Percentiles rank a stretch among this genome's conserved stretches.
These are phyloP conservation scores for Chaetodon auriga DNA, from an alignment of 2,113 vertebrate species.

Conservation along the genomic window DNA sequence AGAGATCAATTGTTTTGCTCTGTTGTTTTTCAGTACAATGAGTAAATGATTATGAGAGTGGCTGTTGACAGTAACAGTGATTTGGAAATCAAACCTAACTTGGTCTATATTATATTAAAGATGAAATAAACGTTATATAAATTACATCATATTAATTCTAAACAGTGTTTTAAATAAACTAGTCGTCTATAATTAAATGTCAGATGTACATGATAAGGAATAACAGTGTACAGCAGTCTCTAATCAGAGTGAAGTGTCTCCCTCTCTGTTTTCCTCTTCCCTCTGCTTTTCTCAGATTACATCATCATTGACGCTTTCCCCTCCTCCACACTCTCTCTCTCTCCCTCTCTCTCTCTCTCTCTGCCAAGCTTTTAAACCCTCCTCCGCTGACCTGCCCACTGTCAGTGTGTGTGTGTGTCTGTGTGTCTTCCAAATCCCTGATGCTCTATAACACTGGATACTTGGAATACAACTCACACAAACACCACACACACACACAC, in stretches of 20 bases:
- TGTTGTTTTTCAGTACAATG: too few relatives aligned
- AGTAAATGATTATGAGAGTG: background rate
- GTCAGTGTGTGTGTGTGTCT: slow-evolving; percentile 1
- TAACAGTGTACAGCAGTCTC: background rate
- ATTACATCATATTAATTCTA: background rate
- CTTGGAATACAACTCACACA: slow-evolving; percentile 41
- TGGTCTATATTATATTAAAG: background rate
- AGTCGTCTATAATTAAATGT: background rate
- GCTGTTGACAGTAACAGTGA: background rate
- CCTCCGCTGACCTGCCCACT: slow-evolving; percentile 61
- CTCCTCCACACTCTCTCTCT: slow-evolving; percentile 49
- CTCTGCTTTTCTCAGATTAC: slow-evolving; percentile 61
- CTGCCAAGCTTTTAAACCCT: slow-evolving; percentile 67
- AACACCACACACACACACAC: slow-evolving; percentile 15
- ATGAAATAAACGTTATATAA: background rate
- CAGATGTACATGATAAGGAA: background rate
- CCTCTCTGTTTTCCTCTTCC: slow-evolving; percentile 18
- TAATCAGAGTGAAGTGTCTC: slow-evolving; percentile 16
- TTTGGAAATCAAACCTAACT: background rate
- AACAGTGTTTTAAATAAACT: background rate
- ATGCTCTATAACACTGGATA: slow-evolving; percentile 22
- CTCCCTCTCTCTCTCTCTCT: slow-evolving; percentile 9
- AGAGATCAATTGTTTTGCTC: too few relatives aligned
- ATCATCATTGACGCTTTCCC: slow-evolving; percentile 57
- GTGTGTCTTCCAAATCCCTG: slow-evolving; percentile 49